A percentile compares a stretch with the other conserved stretches of the same genome.
Evolutionary conservation across 2,113 vertebrate species (phyloP).

Genomic region (Isurus oxyrinchus): DNA sequence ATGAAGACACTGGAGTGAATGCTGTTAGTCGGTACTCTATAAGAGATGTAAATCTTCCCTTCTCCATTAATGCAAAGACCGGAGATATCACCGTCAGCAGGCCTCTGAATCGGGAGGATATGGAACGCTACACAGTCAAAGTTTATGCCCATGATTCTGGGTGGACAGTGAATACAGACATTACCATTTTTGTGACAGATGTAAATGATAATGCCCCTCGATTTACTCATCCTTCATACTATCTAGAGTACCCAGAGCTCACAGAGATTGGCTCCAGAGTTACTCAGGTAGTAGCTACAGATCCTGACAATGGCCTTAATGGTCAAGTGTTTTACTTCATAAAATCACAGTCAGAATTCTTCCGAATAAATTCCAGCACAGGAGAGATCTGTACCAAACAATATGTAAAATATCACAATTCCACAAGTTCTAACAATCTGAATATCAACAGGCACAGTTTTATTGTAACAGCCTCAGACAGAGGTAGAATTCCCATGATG

Average conservation of each 20-base stretch:
- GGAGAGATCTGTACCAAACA: conserved; percentile 92
- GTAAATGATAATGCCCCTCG: conserved; percentile 86
- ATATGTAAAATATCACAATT: conserved; percentile 78
- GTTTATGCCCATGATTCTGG: conserved; percentile 91
- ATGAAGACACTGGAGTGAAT: conserved; percentile 81
- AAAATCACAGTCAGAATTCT: conserved; percentile 88
- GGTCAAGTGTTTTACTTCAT: conserved; percentile 94
- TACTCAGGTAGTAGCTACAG: conserved; percentile 75
- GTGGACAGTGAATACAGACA: conserved; percentile 94
- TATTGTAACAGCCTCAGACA: conserved; percentile 84
- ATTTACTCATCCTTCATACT: conserved; percentile 86
- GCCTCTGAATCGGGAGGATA: conserved; percentile 87
- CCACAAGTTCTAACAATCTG: conserved; percentile 64
- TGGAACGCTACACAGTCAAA: conserved; percentile 77
- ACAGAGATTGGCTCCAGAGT: conserved; percentile 74
- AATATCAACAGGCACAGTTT: conserved; percentile 94
- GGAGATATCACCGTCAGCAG: conserved; percentile 87
- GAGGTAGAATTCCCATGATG: conserved; percentile 72
- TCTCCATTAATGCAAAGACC: conserved; percentile 75
- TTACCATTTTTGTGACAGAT: conserved; percentile 87
- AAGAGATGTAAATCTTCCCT: conserved; percentile 74
- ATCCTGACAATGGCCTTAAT: conserved; percentile 80
- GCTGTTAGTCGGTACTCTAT: conserved; percentile 86
- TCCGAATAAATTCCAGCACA: conserved; percentile 81
- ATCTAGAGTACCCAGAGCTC: conserved; percentile 84